These are phyloP conservation scores for Cariama cristata DNA, from an alignment of 2,113 vertebrate genomes.

Conservation along the genomic window DNA sequence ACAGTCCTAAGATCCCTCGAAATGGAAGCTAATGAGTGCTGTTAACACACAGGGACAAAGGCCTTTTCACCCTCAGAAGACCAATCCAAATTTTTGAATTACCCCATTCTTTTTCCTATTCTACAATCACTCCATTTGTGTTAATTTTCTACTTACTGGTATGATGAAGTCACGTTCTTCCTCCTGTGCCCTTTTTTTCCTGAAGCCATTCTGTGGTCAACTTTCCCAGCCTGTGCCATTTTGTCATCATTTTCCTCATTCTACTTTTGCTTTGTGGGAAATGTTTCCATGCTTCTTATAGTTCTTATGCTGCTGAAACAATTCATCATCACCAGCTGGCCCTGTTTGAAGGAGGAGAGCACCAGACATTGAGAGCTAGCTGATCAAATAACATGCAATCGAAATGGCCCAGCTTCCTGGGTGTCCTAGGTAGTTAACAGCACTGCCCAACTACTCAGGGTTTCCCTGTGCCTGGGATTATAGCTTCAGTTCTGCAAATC, in stretches of 20 bases:
- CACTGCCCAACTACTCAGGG: background rate
- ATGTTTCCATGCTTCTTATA: background rate
- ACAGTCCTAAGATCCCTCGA: background rate
- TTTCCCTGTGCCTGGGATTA: background rate
- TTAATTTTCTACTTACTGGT: background rate
- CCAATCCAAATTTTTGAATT: background rate
- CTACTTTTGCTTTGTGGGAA: background rate
- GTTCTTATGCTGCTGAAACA: background rate
- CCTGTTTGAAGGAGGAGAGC: background rate
- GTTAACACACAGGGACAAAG: background rate
- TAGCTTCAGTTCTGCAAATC: background rate
- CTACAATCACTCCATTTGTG: background rate
- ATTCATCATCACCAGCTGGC: background rate
- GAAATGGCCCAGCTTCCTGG: background rate
- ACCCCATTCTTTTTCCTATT: background rate
- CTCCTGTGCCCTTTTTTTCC: background rate
- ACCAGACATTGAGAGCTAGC: background rate
- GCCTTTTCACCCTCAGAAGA: background rate
- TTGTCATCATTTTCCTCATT: background rate
- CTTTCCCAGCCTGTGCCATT: background rate
- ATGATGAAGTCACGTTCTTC: background rate
- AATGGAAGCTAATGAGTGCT: background rate
- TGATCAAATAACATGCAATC: background rate
- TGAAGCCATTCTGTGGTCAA: background rate
- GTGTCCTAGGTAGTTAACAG: background rate